A percentile compares a stretch with the other conserved stretches of the same genome.
These are phyloP conservation scores for Lutjanus campechanus DNA, from an alignment of 2,797 vertebrate genomes.

Conservation along the genomic window DNA sequence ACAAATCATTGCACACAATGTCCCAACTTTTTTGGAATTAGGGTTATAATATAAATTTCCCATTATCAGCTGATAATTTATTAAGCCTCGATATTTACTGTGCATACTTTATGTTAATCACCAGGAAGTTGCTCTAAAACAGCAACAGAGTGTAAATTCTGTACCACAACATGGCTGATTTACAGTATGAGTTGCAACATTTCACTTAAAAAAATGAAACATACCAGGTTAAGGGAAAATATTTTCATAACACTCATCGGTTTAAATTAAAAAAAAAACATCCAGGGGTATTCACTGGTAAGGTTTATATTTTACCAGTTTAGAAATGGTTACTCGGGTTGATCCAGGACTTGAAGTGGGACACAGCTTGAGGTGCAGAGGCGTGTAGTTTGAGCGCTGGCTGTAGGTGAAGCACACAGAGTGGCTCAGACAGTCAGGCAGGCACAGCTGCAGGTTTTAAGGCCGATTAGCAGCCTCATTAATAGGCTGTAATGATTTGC, in stretches of 20 bases:
- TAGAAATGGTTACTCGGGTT: not conserved
- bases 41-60: too few relatives aligned
- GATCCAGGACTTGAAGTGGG: slow-evolving; percentile 4
- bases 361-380: not conserved
- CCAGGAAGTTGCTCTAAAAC: not conserved
- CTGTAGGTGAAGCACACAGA: not conserved
- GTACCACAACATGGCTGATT: not conserved
- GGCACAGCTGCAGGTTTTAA: slow-evolving; percentile 39
- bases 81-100: too few relatives aligned
- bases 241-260: not conserved
- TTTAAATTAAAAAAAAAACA: not conserved
- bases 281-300: not conserved
- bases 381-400: not conserved
- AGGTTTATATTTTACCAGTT: not conserved
- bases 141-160: not conserved
- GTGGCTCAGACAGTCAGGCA: slow-evolving; percentile 7
- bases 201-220: not conserved
- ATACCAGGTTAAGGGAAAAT: not conserved
- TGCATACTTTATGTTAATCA: not conserved
- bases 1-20: too few relatives aligned
- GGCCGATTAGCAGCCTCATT: slow-evolving; percentile 45
- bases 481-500: slow-evolving; percentile 48
- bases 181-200: not conserved
- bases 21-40: too few relatives aligned
- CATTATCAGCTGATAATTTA: too few relatives aligned